Percentiles rank a stretch among this genome's conserved stretches.
Conservation (phyloP, 1,140 invertebrate species). For the Hyles euphorbiae region DNA sequence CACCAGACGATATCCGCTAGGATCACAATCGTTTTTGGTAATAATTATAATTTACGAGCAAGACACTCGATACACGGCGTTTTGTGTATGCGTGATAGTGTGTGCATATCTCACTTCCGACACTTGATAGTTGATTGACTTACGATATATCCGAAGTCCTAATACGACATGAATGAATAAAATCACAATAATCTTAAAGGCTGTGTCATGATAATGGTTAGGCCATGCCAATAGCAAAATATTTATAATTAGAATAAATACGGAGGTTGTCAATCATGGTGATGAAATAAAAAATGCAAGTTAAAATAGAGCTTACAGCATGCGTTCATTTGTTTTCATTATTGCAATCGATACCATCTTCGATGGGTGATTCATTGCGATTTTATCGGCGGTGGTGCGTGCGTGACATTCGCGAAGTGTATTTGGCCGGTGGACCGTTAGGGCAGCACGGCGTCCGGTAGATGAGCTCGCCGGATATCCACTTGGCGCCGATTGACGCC, state of each 20-base stretch:
- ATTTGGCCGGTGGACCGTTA: conserved; percentile 39
- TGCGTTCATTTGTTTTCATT: too few species aligned
- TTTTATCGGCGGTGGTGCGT: conserved; percentile 1
- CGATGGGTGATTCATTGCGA: conserved; percentile 10
- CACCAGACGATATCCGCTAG: conserved; percentile 16
- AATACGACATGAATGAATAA: too few species aligned
- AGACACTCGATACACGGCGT: not conserved
- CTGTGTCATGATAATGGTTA: too few species aligned
- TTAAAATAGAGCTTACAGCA: too few species aligned
- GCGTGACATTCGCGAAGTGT: conserved; percentile 19
- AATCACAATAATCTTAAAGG: too few species aligned
- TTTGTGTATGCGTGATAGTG: conserved; percentile 17
- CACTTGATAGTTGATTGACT: conserved; percentile 21
- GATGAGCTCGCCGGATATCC: conserved; percentile 45
- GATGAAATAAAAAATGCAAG: too few species aligned
- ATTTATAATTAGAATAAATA: too few species aligned
- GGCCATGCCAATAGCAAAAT: too few species aligned
- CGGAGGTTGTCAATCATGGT: too few species aligned
- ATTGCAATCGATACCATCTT: not conserved
- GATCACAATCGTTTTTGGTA: conserved; percentile 5
- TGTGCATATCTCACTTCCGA: conserved; percentile 25
- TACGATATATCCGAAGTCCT: not conserved
- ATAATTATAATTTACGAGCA: conserved; percentile 1
- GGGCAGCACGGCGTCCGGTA: conserved; percentile 27
- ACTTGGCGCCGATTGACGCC: conserved; percentile 6